These are phyloP conservation scores for Nomada ferruginata DNA, from an alignment of 2,888 invertebrate species.

Conservation along the genomic window DNA sequence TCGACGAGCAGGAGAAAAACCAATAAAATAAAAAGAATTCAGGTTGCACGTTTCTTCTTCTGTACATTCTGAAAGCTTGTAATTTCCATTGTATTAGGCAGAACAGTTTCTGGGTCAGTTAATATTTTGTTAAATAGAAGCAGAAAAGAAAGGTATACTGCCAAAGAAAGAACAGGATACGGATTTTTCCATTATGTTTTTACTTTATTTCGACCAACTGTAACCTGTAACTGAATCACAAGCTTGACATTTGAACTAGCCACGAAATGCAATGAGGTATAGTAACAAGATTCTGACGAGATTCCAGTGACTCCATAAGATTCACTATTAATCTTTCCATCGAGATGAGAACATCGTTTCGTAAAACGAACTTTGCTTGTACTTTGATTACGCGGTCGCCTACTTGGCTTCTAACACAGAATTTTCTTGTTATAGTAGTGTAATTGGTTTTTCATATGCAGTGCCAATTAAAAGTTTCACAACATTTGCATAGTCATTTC, in stretches of 20 bases:
- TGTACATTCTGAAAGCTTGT: constrained; percentile 33
- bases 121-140: constrained; percentile 14
- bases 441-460: neutral
- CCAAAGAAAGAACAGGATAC: neutral
- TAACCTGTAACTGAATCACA: neutral
- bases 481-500: neutral
- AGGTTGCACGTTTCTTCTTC: neutral
- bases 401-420: neutral
- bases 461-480: neutral
- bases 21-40: neutral
- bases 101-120: neutral
- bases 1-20: neutral
- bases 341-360: neutral
- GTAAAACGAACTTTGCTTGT: constrained; percentile 2
- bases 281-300: constrained; percentile 23
- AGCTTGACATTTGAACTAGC: constrained; percentile 11
- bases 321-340: constrained; percentile 18
- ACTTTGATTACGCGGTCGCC: constrained; percentile 15
- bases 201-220: neutral
- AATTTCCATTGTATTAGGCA: constrained; percentile 23
- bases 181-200: neutral
- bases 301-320: constrained; percentile 5
- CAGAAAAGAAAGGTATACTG: no score
- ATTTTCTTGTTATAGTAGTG: neutral
- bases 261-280: neutral